Percentiles rank a stretch among this genome's conserved stretches.
Conservation (phyloP, 1,140 invertebrate species). For the Delia radicum region DNA sequence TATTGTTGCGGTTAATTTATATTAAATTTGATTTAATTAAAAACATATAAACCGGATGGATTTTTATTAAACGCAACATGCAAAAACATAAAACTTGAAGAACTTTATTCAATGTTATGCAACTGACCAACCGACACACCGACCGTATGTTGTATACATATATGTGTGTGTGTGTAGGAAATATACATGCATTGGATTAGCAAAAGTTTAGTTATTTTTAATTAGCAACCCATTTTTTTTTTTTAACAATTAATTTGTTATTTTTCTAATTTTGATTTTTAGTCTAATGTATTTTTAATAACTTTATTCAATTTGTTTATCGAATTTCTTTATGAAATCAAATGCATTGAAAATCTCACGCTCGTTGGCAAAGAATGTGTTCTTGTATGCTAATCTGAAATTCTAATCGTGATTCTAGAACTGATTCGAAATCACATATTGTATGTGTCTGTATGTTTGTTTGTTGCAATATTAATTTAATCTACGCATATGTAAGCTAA, state of each 20-base stretch:
- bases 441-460: too few species aligned
- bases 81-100: neutral
- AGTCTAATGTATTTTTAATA: neutral
- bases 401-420: too few species aligned
- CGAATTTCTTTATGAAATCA: neutral
- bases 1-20: neutral
- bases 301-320: neutral
- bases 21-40: conserved; percentile 5
- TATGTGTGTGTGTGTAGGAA: too few species aligned
- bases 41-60: neutral
- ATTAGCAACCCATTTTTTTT: neutral
- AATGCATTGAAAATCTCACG: neutral
- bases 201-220: neutral
- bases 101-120: neutral
- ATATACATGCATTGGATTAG: neutral
- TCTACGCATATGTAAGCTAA: too few species aligned
- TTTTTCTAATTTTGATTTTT: too few species aligned
- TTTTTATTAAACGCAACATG: neutral
- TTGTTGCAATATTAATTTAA: too few species aligned
- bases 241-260: neutral
- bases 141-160: neutral
- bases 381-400: neutral
- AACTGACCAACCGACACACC: neutral
- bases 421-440: too few species aligned
- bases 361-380: neutral